phyloP scores from a whole-genome alignment of 2,113 vertebrate species.

The Muscicapa adusta region DNA sequence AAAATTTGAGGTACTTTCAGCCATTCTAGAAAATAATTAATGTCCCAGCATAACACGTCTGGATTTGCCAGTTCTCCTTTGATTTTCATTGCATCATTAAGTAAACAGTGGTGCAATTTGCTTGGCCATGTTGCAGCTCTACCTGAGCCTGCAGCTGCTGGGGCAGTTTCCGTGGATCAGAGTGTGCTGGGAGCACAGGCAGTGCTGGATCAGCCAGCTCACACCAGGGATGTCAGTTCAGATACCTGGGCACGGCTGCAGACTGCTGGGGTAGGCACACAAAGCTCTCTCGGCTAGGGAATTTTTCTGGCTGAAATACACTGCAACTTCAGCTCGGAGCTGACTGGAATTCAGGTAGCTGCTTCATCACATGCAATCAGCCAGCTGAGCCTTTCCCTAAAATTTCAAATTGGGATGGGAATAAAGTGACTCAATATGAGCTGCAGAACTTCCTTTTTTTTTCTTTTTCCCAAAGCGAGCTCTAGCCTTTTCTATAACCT shows the following conservation, averaged over 20 bases:
- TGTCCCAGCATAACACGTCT: neutral
- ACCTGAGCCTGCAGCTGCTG: neutral
- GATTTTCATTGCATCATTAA: neutral
- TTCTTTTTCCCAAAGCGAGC: neutral
- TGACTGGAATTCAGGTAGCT: neutral
- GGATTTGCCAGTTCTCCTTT: neutral
- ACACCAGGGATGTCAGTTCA: accelerated
- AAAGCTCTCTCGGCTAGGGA: neutral
- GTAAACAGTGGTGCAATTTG: neutral
- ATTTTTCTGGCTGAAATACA: neutral
- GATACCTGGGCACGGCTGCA: neutral
- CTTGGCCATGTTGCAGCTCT: neutral
- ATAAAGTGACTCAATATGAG: neutral
- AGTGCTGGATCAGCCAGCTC: neutral
- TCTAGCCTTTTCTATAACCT: neutral
- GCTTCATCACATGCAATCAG: neutral
- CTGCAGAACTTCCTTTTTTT: neutral
- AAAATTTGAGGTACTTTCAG: neutral
- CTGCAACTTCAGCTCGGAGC: neutral
- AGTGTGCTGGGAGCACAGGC: neutral
- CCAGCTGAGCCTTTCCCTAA: neutral
- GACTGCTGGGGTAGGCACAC: neutral
- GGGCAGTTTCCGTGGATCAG: neutral
- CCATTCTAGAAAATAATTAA: neutral
- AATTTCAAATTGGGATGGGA: neutral